Evolutionary conservation across 2,888 invertebrate genomes (phyloP), one percentile per base, ranked within the genome.

Genomic region (Linnaemya tessellans): DNA sequence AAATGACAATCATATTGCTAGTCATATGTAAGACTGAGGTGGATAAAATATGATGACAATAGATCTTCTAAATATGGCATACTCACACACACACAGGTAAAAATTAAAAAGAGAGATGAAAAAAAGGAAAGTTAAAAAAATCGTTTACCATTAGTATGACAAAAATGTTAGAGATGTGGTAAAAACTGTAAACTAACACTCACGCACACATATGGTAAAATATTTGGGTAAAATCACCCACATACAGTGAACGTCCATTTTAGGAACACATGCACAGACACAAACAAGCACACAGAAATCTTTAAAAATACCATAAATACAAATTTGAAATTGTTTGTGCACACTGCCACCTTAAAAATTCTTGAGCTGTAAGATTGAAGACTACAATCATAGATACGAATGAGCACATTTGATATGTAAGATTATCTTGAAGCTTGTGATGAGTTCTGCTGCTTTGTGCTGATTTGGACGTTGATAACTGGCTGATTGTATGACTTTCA

Each of bases 141-240:
- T 5, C 88, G 87, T 88, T 89, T 89, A 88, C 90, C 90, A 89
- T 78, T 54, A 60, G 58, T 22, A 62, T 60, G 80, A 35, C 67
- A 73, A 78, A 84, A 68, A 84, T 84, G 25, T 84, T 73, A 77
- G 54, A 51, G 60, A 73, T 77, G 73, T 73, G 62, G 73, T 73
- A 77, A 73, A 68, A 75, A 41, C 13, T n/a, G 20, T 1, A 71
- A 54, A 49, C 38, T 8, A 13, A 60, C 41, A 43, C 30, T 35
- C 11, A 10, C 22, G 35, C 49, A 20, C 62, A 56, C 25, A 58
- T 20, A 20, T 46, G 58, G 15, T 15, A 22, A 49, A 56, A 51
- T 70, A 67, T 64, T 60, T 62, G 65, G 58, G 67, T 65, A 56
- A 77, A 82, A 68, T 84, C 62, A 80, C 73, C 43, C 49, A 22